phyloP scores from a whole-genome alignment of 2,888 invertebrate species.

The Cataglyphis cursor region DNA sequence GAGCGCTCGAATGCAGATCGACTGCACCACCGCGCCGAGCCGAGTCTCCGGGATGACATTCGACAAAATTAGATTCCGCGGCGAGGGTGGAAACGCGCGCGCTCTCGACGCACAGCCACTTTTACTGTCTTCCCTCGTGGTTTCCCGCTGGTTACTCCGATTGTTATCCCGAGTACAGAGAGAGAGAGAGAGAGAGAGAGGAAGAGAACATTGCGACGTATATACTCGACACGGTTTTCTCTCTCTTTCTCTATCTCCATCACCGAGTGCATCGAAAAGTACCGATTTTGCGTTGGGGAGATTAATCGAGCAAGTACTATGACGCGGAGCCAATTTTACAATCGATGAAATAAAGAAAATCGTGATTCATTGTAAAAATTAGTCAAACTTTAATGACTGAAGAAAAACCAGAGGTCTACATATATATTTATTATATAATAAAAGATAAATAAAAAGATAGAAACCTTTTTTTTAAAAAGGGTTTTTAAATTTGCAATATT shows the following conservation, averaged over 20 bases:
- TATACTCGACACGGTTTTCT: constrained; percentile 4
- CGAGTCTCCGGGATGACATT: constrained; percentile 79
- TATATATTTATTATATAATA: background rate
- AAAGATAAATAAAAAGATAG: background rate
- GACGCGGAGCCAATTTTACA: constrained; percentile 41
- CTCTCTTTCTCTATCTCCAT: constrained; percentile 25
- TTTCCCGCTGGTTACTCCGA: constrained; percentile 56
- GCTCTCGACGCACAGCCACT: constrained; percentile 41
- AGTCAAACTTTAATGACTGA: constrained; percentile 38
- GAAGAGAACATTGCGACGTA: constrained; percentile 2
- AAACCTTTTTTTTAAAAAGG: background rate
- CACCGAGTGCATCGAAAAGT: constrained; percentile 35
- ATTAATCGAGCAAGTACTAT: constrained; percentile 42
- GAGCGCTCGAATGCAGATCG: constrained; percentile 78
- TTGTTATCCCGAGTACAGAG: constrained; percentile 42
- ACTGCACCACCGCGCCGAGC: constrained; percentile 73
- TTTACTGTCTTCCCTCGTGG: constrained; percentile 53
- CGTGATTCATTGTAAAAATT: constrained; percentile 18
- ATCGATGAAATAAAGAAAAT: constrained; percentile 14
- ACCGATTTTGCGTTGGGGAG: constrained; percentile 21
- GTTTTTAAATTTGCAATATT: constrained; percentile 4
- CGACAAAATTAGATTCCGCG: constrained; percentile 82
- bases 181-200: background rate
- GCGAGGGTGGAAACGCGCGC: constrained; percentile 77
- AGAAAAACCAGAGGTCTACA: constrained; percentile 2